Conservation (phyloP, 2,888 invertebrate species). For the Eristalis arbustorum region DNA sequence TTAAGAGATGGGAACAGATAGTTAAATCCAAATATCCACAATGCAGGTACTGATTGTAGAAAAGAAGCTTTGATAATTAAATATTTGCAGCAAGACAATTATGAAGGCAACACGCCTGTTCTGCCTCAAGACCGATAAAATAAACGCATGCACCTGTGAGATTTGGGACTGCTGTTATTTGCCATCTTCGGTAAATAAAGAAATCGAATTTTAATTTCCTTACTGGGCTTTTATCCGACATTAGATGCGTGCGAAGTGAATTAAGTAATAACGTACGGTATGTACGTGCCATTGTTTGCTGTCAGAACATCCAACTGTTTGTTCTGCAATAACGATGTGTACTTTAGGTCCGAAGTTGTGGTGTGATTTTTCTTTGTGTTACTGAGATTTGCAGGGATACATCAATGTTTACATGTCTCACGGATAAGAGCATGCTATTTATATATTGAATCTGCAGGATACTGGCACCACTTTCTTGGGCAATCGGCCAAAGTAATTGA, state of each 20-base stretch:
- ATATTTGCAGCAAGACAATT: constrained; percentile 1
- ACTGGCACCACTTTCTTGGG: background rate
- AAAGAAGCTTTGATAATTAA: background rate
- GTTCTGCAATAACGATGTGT: background rate
- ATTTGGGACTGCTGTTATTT: background rate
- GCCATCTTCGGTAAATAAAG: background rate
- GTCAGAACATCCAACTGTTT: background rate
- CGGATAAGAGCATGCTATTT: background rate
- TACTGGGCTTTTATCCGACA: constrained; percentile 9
- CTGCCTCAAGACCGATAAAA: background rate
- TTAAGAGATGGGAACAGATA: background rate
- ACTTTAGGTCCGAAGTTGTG: background rate
- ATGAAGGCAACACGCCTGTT: background rate
- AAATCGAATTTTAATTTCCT: constrained; percentile 35
- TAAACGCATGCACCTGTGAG: background rate
- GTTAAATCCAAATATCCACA: background rate
- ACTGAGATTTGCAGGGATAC: background rate
- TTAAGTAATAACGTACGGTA: constrained; percentile 14
- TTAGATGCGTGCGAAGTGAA: background rate
- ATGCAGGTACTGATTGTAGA: background rate
- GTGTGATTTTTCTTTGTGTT: background rate
- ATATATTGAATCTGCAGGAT: background rate
- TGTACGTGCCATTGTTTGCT: constrained; percentile 12
- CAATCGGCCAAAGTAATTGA: constrained; percentile 6
- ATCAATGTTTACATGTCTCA: background rate